These are phyloP conservation scores for Sclerurus mexicanus DNA, from an alignment of 2,113 vertebrate genomes.

Conservation along the genomic window DNA sequence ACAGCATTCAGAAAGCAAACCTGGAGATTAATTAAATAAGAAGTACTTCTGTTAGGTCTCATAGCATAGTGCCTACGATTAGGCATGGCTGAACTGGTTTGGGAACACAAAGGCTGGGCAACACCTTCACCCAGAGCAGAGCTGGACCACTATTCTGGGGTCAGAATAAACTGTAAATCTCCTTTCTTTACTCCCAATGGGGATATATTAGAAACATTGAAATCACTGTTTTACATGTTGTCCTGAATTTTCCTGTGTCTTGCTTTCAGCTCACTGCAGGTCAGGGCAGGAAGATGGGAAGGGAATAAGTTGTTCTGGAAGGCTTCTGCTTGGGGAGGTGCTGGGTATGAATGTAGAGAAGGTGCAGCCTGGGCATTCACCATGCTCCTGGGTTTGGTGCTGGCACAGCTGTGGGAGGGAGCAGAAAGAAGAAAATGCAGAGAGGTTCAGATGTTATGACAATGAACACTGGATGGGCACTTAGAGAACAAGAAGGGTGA, in stretches of 20 bases:
- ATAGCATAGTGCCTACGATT: background rate
- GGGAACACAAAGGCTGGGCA: background rate
- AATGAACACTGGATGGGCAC: background rate
- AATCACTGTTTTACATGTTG: background rate
- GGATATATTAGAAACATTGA: background rate
- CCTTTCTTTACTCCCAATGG: background rate
- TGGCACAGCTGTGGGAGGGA: background rate
- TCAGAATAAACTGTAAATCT: background rate
- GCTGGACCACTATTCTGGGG: background rate
- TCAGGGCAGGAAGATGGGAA: background rate
- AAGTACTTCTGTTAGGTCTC: conserved; percentile 54
- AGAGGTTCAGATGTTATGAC: background rate
- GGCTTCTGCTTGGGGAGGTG: background rate
- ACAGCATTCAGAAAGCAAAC: conserved; percentile 51
- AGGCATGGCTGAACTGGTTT: conserved; percentile 60
- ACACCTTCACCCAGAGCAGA: background rate
- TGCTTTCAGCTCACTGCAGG: background rate
- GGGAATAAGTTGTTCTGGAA: background rate
- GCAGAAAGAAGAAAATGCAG: background rate
- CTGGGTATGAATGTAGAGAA: background rate
- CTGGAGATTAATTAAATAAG: conserved; percentile 69
- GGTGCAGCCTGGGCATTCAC: background rate
- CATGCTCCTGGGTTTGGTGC: background rate
- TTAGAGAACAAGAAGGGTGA: background rate
- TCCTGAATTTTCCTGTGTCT: background rate